Base-by-base conservation (phyloP, 2,888 invertebrate species). In the Limnephilus lunatus region DNA sequence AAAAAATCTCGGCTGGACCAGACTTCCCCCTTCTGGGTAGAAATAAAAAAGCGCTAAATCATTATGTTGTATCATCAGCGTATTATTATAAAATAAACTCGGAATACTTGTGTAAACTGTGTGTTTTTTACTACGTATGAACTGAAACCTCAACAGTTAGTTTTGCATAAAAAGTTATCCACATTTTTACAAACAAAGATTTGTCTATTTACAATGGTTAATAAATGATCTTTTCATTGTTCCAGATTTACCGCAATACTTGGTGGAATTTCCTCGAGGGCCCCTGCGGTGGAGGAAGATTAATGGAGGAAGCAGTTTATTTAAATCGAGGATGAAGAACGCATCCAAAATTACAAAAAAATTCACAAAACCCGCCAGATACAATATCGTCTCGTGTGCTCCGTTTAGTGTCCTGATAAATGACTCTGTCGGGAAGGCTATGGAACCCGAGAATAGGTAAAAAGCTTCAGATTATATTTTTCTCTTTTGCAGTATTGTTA, bases 331-430 rank as follows among this genome's bases (percentile, higher is more conserved):
- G 68, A 32, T 35, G 53, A 88, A 88, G 53, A 88, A 88, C 88
- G 53, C 88, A 88, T 48, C 88, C 35, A 88, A 88, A 88, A 48
- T 88, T 88, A 31, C 88, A 80, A 30, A 88, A 88, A 88, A 30
- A 83, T 35, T 83, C 35, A 30, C 83, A 19, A 35, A 35, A 83
- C 19, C 31, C 53, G 25, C 88, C 31, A 68, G 68, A 48, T 31
- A 88, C 88, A 25, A 68, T 68, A 88, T 68, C 88, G 32, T 89
- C 35, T 89, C 81, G 81, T 89, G 89, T 89, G 81, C 80, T 4
- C 89, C 89, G 81, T 89, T 89, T 81, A 89, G 31, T 30, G n/a
- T 68, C 14, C 89, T 39, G 89, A 80, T 81, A 81, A 89, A 89
- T 89, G 89, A 89, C 39, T 81, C 89, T 25, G 35, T 80, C 19